Conservation (phyloP, 2,113 vertebrate species). For the Campylorhamphus procurvoides region DNA sequence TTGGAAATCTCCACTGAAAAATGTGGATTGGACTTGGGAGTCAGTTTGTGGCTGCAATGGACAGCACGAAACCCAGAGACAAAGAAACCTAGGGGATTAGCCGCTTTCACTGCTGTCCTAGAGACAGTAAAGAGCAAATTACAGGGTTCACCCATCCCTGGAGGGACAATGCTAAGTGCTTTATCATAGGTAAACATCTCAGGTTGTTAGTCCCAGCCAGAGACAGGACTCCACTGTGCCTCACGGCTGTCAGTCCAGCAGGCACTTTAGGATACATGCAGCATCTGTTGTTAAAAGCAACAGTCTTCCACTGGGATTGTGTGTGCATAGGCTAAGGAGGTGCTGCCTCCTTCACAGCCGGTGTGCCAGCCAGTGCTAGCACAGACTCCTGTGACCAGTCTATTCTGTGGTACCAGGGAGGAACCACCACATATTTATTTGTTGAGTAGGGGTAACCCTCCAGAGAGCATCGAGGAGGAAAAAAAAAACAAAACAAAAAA, state of each 20-base stretch:
- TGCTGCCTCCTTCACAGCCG: rapidly evolving
- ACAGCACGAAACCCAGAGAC: not conserved
- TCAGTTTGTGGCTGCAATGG: not conserved
- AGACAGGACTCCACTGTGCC: not conserved
- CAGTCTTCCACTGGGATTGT: not conserved
- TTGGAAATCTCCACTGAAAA: not conserved
- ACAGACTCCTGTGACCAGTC: not conserved
- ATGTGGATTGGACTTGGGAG: rapidly evolving
- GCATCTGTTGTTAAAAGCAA: not conserved
- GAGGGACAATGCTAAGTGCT: not conserved
- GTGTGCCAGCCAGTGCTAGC: not conserved
- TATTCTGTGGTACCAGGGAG: rapidly evolving
- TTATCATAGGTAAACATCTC: not conserved
- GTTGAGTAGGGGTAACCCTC: not conserved
- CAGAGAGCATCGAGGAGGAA: not conserved
- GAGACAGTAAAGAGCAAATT: not conserved
- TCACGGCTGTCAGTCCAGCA: rapidly evolving
- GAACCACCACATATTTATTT: not conserved
- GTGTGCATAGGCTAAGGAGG: not conserved
- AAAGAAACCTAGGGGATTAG: not conserved
- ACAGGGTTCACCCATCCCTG: not conserved
- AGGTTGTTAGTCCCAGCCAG: not conserved
- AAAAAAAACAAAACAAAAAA: no score
- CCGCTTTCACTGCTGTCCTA: not conserved
- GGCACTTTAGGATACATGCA: rapidly evolving